Base-by-base conservation (phyloP, 2,888 invertebrate genomes). In the Philereme vetulata region DNA sequence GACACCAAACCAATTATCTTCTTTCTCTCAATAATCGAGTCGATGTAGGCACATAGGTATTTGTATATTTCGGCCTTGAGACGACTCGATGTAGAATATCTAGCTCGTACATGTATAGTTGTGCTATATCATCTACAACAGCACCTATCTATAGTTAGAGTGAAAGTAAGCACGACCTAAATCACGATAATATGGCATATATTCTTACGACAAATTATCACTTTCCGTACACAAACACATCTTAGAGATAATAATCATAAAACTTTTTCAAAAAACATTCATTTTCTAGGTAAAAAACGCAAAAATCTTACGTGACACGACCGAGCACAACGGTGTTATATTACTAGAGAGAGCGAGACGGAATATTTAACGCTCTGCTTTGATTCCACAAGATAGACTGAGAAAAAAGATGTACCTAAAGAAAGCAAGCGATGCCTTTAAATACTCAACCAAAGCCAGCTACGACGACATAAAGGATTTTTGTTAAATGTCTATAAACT, bases 241-340 rank as follows among this genome's bases (percentile, higher is more conserved):
- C 71, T 72, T 70, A 70, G 68, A 79, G 66, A 73, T 66, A 68
- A 70, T 71, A 70, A 80, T 71, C 74, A 73, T 68, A 80, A 83
- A 82, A 78, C 71, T 78, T 77, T 73, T 74, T 75, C 72, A 70
- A 77, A 80, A 85, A 78, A 80, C 76, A 78, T 79, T 78, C 76
- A 79, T 82, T 78, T 78, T 74, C 78, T 76, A 81, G 79, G 81
- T 83, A 88, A 89, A 90, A 88, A 86, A 90, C 82, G 87, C 88
- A 91, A 83, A 89, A 88, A 82, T 86, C 92, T 92, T 91, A 92
- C 91, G 90, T 91, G 92, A 92, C 92, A 92, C 90, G 90, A 90
- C 88, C 90, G 89, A 91, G 92, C 90, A 86, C 89, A 90, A 91
- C 92, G 92, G 92, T 92, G 92, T 92, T 91, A 91, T 89, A 92